A percentile compares a stretch with the other conserved stretches of the same genome.
phyloP scores from a whole-genome alignment of 2,797 vertebrate genomes.

The Mycteria americana region DNA sequence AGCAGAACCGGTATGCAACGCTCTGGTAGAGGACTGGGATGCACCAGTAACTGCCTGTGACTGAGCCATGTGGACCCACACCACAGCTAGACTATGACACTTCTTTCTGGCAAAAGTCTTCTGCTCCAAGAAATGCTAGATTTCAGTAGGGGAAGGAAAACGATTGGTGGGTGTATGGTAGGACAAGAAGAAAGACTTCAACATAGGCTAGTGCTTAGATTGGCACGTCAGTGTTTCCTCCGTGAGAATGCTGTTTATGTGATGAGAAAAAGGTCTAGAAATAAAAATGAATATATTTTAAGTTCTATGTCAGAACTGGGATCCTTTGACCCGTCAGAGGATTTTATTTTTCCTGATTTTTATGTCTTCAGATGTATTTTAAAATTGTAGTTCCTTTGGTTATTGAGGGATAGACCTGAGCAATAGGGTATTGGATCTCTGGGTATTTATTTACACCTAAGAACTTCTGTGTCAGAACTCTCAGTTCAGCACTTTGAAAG shows the following conservation, averaged over 20 bases:
- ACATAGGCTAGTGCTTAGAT: background rate
- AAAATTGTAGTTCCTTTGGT: background rate
- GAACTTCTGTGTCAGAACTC: background rate
- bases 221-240: background rate
- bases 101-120: background rate
- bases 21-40: background rate
- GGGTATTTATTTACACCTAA: background rate
- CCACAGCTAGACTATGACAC: background rate
- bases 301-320: background rate
- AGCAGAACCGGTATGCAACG: background rate
- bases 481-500: background rate
- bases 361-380: background rate
- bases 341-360: background rate
- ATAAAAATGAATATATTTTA: background rate
- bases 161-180: accelerated
- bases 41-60: background rate
- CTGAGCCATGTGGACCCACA: background rate
- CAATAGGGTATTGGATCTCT: background rate
- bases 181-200: background rate
- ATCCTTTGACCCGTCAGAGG: background rate
- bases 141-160: background rate
- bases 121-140: background rate
- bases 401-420: background rate
- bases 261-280: background rate
- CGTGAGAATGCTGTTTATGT: background rate